phyloP scores from a whole-genome alignment of 2,797 vertebrate genomes.

The Momotus momota region DNA sequence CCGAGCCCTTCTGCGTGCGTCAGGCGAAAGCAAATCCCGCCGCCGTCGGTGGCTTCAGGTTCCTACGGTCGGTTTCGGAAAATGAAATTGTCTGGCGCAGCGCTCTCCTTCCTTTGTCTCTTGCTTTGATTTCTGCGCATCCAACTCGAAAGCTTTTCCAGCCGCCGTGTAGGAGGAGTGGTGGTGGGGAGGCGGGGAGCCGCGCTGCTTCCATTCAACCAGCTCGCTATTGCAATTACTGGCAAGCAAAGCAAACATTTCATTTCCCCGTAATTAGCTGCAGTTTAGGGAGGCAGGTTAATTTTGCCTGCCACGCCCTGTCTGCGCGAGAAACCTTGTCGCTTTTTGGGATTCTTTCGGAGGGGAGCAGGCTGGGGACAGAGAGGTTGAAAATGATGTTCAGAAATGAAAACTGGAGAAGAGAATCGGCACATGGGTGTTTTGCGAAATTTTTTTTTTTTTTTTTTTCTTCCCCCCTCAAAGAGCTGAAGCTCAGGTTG shows the following conservation, averaged over 20 bases:
- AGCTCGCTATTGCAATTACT: conserved; percentile 44
- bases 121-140: conserved; percentile 11
- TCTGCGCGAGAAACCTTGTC: background rate
- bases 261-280: conserved; percentile 69
- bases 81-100: background rate
- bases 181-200: background rate
- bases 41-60: background rate
- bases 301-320: conserved; percentile 46
- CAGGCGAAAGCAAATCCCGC: background rate
- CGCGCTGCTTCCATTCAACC: conserved; percentile 22
- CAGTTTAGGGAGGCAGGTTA: conserved; percentile 63
- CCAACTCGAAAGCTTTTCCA: conserved; percentile 18
- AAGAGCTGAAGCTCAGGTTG: background rate
- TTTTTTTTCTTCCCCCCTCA: accelerated
- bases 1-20: background rate
- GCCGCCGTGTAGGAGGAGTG: conserved; percentile 27
- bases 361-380: background rate
- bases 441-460: background rate
- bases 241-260: conserved; percentile 67
- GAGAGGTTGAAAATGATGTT: background rate
- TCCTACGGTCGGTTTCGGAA: background rate
- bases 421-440: background rate
- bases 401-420: background rate
- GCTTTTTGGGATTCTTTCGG: background rate
- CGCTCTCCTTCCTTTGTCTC: background rate